phyloP scores from a whole-genome alignment of 2,113 vertebrate species.

The Spea multiplicata region DNA sequence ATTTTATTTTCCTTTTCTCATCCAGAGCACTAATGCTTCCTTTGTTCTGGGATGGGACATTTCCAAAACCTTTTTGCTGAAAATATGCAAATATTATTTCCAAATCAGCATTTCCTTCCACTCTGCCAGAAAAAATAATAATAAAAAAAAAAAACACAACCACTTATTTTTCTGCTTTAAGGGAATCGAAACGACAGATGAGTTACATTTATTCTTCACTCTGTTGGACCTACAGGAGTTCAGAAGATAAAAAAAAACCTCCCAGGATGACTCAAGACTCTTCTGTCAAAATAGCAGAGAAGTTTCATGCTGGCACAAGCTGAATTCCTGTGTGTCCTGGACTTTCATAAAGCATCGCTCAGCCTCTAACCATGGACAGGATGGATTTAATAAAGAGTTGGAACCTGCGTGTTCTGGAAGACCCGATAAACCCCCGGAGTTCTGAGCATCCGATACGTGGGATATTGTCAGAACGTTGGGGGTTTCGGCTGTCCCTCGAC shows the following conservation, averaged over 20 bases:
- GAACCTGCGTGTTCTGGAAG: background rate
- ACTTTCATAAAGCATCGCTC: background rate
- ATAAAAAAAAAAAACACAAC: background rate
- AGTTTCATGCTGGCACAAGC: background rate
- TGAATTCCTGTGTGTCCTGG: background rate
- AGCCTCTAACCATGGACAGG: background rate
- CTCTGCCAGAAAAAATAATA: background rate
- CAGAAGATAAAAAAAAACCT: background rate
- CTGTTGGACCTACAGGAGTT: background rate
- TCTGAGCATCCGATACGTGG: too few species aligned
- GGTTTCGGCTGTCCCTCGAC: too few species aligned
- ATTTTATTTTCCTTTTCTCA: background rate
- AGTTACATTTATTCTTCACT: background rate
- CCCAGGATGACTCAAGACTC: background rate
- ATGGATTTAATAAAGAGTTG: background rate
- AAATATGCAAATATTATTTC: conserved; percentile 5
- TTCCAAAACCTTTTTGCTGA: background rate
- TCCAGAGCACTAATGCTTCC: background rate
- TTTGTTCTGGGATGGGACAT: background rate
- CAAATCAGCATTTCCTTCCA: background rate
- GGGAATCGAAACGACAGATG: background rate
- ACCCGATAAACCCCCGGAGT: background rate
- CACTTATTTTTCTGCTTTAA: background rate
- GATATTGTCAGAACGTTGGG: too few species aligned
- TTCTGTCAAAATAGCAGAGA: background rate